A percentile compares a stretch with the other conserved stretches of the same genome.
phyloP scores from a whole-genome alignment of 2,113 vertebrate species.

The Chlorodrepanis virens region DNA sequence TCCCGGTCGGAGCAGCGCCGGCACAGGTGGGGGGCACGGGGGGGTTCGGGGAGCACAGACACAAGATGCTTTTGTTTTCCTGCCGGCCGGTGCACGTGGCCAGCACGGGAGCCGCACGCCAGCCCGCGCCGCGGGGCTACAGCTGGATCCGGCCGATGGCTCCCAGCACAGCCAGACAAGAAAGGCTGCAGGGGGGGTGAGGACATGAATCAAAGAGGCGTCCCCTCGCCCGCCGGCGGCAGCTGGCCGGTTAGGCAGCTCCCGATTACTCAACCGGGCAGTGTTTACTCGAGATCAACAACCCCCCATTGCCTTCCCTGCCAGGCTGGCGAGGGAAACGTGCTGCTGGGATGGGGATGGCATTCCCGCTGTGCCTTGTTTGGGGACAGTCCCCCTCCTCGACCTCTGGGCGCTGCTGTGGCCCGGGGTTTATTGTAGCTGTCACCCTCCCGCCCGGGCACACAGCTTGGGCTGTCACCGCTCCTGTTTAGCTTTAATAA shows the following conservation, averaged over 20 bases:
- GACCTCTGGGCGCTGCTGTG: accelerated
- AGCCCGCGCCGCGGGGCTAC: conserved; percentile 17
- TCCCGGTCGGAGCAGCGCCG: accelerated
- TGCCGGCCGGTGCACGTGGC: neutral
- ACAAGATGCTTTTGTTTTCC: conserved; percentile 30
- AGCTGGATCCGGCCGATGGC: conserved; percentile 31
- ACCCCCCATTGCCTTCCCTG: neutral
- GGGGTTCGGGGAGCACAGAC: neutral
- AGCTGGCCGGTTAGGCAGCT: conserved; percentile 55
- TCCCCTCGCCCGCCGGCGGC: conserved; percentile 17
- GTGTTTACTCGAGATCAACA: conserved; percentile 61
- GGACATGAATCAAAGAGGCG: conserved; percentile 50
- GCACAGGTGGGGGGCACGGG: neutral
- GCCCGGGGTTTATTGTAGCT: neutral
- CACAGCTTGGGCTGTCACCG: neutral
- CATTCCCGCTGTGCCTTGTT: neutral
- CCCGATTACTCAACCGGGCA: conserved; percentile 54
- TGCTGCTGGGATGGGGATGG: neutral
- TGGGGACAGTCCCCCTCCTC: neutral
- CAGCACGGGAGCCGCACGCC: neutral
- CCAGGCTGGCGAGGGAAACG: neutral
- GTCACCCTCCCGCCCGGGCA: neutral
- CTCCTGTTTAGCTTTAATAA: neutral
- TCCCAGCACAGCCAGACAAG: conserved; percentile 35
- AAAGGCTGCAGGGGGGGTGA: neutral